Evolutionary conservation across 1,140 invertebrate genomes (phyloP).

Genomic region (Pseudomyrmex concolor): DNA sequence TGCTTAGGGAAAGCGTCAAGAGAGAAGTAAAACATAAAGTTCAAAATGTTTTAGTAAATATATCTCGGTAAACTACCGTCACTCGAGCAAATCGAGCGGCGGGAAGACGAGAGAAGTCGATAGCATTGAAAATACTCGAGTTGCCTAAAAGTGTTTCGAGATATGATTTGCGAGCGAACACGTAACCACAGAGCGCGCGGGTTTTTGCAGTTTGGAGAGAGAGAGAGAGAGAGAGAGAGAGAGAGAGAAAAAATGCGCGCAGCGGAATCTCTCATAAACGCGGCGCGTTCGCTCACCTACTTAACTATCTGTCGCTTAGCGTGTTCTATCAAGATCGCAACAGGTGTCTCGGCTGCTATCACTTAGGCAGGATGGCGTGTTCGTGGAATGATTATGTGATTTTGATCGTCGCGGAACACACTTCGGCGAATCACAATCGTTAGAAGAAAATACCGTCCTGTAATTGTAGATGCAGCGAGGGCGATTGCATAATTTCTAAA

Average conservation of each 20-base stretch:
- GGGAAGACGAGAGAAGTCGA: slow-evolving; percentile 15
- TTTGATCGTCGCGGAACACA: slow-evolving; percentile 57
- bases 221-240: too few species aligned
- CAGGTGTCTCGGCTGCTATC: slow-evolving; percentile 78
- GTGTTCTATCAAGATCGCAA: slow-evolving; percentile 76
- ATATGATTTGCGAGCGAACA: slow-evolving; percentile 34
- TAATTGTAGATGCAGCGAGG: background rate
- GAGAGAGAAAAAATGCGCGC: slow-evolving; percentile 10
- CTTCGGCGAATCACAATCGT: slow-evolving; percentile 5
- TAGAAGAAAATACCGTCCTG: background rate
- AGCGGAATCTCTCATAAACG: slow-evolving; percentile 19
- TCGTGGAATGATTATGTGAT: slow-evolving; percentile 77
- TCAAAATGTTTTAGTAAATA: background rate
- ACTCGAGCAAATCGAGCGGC: background rate
- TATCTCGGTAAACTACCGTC: too few species aligned
- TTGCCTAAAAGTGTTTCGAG: slow-evolving; percentile 58
- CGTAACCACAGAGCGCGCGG: background rate
- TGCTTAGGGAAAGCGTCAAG: background rate
- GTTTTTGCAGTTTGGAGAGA: slow-evolving; percentile 14
- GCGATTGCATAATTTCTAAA: too few species aligned
- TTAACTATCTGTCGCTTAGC: slow-evolving; percentile 62
- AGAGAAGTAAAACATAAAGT: background rate
- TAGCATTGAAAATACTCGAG: slow-evolving; percentile 41
- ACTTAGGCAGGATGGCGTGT: slow-evolving; percentile 65
- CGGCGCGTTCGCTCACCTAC: slow-evolving; percentile 45